Evolutionary conservation across 1,140 invertebrate species (phyloP).

Genomic region (Drosophila bifasciata): DNA sequence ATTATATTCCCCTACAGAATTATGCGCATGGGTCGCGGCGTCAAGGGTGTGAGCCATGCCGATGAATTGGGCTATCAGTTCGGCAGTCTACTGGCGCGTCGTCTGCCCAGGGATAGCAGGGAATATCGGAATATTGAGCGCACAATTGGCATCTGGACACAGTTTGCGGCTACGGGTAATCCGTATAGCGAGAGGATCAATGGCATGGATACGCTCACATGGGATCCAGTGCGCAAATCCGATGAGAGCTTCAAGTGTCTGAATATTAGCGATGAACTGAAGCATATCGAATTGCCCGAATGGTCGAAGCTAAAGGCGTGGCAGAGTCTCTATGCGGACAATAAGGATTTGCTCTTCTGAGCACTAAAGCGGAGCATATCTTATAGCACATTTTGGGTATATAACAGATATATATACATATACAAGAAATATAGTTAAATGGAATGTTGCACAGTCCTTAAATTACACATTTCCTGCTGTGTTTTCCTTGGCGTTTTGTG

Average conservation of each 20-base stretch:
- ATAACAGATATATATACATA: too few relatives aligned
- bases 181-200: slow-evolving; percentile 71
- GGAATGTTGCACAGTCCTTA: too few relatives aligned
- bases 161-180: slow-evolving; percentile 84
- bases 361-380: too few relatives aligned
- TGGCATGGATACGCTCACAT: slow-evolving; percentile 68
- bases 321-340: slow-evolving; percentile 73
- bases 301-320: slow-evolving; percentile 82
- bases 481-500: not conserved
- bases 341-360: slow-evolving; percentile 65
- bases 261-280: slow-evolving; percentile 84
- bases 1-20: slow-evolving; percentile 69
- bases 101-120: slow-evolving; percentile 75
- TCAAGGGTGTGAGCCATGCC: slow-evolving; percentile 85
- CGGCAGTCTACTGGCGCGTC: slow-evolving; percentile 83
- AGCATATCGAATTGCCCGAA: slow-evolving; percentile 82
- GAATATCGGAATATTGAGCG: slow-evolving; percentile 82
- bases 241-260: slow-evolving; percentile 79
- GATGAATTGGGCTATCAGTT: slow-evolving; percentile 88
- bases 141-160: slow-evolving; percentile 83
- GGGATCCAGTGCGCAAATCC: slow-evolving; percentile 71
- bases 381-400: too few relatives aligned
- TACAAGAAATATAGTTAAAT: too few relatives aligned
- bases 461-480: too few relatives aligned
- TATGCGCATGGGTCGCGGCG: slow-evolving; percentile 80